These are phyloP conservation scores for Agonopterix heracliana DNA, from an alignment of 2,888 invertebrate genomes.

Conservation along the genomic window DNA sequence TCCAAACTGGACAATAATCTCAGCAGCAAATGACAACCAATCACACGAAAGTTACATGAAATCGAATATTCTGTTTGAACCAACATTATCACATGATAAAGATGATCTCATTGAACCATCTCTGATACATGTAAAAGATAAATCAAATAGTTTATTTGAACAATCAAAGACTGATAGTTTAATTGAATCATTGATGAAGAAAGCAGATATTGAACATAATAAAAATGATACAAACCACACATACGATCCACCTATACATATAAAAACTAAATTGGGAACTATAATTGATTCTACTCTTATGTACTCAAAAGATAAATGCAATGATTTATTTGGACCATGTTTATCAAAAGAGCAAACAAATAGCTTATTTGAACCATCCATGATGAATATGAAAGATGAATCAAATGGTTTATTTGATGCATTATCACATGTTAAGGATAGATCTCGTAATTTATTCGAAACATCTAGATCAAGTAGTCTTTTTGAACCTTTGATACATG, in stretches of 20 bases:
- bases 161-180: background rate
- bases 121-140: slow-evolving; percentile 43
- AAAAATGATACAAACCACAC: background rate
- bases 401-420: slow-evolving; percentile 6
- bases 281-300: background rate
- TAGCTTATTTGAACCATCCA: slow-evolving; percentile 1
- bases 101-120: slow-evolving; percentile 41
- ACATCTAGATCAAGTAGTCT: slow-evolving; percentile 3
- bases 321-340: background rate
- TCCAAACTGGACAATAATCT: slow-evolving; percentile 45
- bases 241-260: background rate
- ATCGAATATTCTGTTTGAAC: slow-evolving; percentile 23
- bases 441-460: slow-evolving; percentile 7
- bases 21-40: slow-evolving; percentile 36
- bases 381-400: slow-evolving; percentile 1
- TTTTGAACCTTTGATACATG: slow-evolving; percentile 2
- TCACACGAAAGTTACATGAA: slow-evolving; percentile 47
- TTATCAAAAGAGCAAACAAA: background rate
- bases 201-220: background rate
- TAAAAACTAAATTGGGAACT: background rate
- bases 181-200: background rate
- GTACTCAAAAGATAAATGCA: background rate
- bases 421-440: slow-evolving; percentile 6
- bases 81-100: slow-evolving; percentile 4
- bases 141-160: slow-evolving; percentile 9